These are phyloP conservation scores for Rhagoletis pomonella DNA, from an alignment of 1,140 invertebrate genomes.

Conservation along the genomic window DNA sequence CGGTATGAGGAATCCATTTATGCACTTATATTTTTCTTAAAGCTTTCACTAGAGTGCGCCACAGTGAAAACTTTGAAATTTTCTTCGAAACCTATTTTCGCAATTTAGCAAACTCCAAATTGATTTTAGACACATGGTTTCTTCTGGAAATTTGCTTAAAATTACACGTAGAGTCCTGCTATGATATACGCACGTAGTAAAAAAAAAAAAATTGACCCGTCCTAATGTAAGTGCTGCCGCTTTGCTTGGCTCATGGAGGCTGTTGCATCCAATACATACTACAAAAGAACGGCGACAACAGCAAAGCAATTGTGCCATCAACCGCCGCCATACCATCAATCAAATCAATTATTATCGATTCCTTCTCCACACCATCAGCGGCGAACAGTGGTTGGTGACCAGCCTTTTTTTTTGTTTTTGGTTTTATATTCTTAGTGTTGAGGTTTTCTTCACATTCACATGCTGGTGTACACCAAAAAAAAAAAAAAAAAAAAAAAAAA, in stretches of 20 bases:
- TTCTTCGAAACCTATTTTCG: no score
- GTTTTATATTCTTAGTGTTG: background rate
- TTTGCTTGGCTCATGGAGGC: background rate
- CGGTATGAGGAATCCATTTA: no score
- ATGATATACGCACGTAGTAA: no score
- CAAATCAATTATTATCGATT: constrained; percentile 73
- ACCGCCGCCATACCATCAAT: constrained; percentile 62
- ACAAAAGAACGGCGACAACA: background rate
- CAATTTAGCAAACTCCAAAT: no score
- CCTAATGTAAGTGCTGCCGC: background rate
- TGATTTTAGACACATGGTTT: no score
- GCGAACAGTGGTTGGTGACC: constrained; percentile 25
- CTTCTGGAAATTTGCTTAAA: no score
- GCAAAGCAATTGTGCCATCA: constrained; percentile 12
- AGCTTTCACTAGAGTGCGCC: no score
- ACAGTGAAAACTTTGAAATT: no score
- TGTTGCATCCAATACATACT: background rate
- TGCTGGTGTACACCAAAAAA: background rate
- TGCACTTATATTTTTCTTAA: no score
- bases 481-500: no score
- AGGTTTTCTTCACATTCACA: background rate
- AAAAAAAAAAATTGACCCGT: no score
- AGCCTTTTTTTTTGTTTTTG: background rate
- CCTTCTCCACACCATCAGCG: constrained; percentile 14
- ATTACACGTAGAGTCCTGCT: no score